Base-by-base conservation (phyloP, 2,113 vertebrate genomes). In the Epinephelus moara region DNA sequence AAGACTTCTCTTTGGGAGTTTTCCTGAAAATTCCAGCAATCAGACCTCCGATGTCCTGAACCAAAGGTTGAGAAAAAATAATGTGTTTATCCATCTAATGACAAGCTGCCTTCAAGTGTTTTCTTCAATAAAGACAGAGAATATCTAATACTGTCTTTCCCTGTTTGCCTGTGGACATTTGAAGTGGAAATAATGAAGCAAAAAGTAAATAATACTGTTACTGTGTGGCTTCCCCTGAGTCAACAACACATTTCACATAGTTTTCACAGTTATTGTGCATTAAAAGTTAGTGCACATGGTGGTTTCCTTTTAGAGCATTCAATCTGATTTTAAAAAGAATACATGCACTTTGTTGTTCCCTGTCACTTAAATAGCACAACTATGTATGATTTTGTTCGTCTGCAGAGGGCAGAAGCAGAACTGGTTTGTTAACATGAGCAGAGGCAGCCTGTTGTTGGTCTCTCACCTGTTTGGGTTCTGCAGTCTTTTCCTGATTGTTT, bases 391-490 rank as follows among this genome's bases (percentile, higher is more conserved):
- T 50, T 4, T 13, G 21, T 70, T 25, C 52, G 27, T 80, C 40
- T 62, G 8, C 2, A 19, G 47, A 72, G 81, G 61, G 70, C 50
- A 59, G 69, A 74, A 78, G 33, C 57, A 73, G 64, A 78, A 70
- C 40, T 21, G 3, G 15, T 0, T 11, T 62, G 3, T 79, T 70
- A 53, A 30, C 8, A 30, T 27, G 3, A 37, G 7, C 0, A 3
- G 21, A 21, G 18, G 12, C 6, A 4, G 9, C 33, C 19, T 30
- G 25, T 45, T 49, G 2, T 37, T 55, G 0, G 10, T 10, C 27
- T 81, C 75, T 68, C n/a, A 93, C 91, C 78, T 73, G 83, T 88
- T 91, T 93, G 2, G 82, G 6, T 69, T 90, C 88, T 70, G 84
- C 2, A 19, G 62, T 88, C 60, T 81, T 90, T 8, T 86, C 83